Base-by-base conservation (phyloP, 2,113 vertebrate species). In the Poeciliopsis retropinna region DNA sequence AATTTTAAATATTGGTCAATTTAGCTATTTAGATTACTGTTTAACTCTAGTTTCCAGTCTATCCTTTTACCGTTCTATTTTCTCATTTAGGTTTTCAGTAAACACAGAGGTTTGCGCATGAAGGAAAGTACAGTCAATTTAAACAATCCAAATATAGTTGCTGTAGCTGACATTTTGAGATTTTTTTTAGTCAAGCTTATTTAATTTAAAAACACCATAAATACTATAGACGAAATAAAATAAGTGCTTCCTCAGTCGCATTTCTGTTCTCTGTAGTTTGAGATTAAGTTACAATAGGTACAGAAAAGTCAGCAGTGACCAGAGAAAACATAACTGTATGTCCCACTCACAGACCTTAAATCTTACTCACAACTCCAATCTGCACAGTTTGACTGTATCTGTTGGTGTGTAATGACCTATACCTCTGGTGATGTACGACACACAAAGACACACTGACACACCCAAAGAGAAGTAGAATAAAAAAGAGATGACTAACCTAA, bases 401-500 rank as follows among this genome's bases (percentile, higher is more conserved):
- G 37, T 61, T 75, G 69, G 64, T 67, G 76, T 76, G 19, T 19
- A 83, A 64, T 72, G 69, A 78, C 10, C 34, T 37, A 12, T 12
- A 37, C 69, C 68, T 73, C 60, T 71, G 63, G 72, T 84, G 83
- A 81, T 79, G 76, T 77, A 39, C 73, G 82, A 90, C 82, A 89
- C 77, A 92, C 76, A 89, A 73, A 87, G 79, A 90, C 78, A 92
- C 73, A 87, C 86, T 80, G 88, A 91, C 82, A 94, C 84, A 91
- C 77, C 90, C 91, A 94, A 89, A 84, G 93, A 95, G 94, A 95
- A 95, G 94, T 94, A 97, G 95, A 92, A 90, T 95, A 97, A 96
- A 82, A 95, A 98, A 97, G 78, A 96, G 95, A 96, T 93, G 96
- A 99, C 98, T 98, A 97, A 98, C 97, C 97, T 98, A 99, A 99